Evolutionary conservation across 2,888 invertebrate species (phyloP).

Genomic region (Pomacea canaliculata): DNA sequence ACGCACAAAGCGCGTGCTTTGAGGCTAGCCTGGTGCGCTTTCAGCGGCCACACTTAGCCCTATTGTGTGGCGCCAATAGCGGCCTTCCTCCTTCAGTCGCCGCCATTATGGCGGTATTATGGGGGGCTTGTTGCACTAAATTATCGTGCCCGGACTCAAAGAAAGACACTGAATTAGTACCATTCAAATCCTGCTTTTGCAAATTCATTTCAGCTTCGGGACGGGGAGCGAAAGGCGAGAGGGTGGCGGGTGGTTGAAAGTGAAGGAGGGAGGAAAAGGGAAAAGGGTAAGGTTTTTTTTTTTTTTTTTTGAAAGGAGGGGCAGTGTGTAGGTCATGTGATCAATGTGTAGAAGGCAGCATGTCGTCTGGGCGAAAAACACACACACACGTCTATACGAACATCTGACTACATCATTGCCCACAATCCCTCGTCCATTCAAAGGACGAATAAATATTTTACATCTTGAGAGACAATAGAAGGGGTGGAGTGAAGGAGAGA

Average conservation of each 20-base stretch:
- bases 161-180: slow-evolving; percentile 34
- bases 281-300: not conserved
- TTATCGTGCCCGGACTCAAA: slow-evolving; percentile 33
- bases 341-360: slow-evolving; percentile 9
- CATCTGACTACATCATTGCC: too few species aligned
- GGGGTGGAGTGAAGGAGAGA: too few species aligned
- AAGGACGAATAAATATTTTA: too few species aligned
- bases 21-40: slow-evolving; percentile 46
- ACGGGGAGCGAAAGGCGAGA: slow-evolving; percentile 16
- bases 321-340: slow-evolving; percentile 25
- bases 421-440: too few species aligned
- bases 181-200: slow-evolving; percentile 29
- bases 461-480: too few species aligned
- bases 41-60: slow-evolving; percentile 43
- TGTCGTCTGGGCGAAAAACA: not conserved
- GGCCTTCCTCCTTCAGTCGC: slow-evolving; percentile 37
- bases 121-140: slow-evolving; percentile 38
- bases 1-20: slow-evolving; percentile 53
- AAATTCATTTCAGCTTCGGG: slow-evolving; percentile 29
- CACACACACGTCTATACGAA: too few species aligned
- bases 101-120: slow-evolving; percentile 37
- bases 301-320: not conserved
- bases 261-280: not conserved
- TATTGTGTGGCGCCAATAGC: slow-evolving; percentile 50
- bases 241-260: not conserved